These are phyloP conservation scores for Rhimphoctona megacephalus DNA, from an alignment of 2,888 invertebrate genomes.

Conservation along the genomic window DNA sequence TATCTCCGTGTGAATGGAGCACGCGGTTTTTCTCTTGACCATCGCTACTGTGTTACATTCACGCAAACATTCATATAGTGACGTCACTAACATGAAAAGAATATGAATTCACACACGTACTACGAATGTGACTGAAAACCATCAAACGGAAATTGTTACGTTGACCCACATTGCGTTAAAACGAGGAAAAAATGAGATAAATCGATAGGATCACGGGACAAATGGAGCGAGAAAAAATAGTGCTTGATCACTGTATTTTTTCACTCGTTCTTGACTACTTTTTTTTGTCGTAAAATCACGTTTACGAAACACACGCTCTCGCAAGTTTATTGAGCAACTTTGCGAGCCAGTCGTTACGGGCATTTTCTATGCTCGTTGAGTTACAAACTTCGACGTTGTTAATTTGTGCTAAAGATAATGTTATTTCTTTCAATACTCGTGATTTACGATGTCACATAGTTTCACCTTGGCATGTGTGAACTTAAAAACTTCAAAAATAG, in stretches of 20 bases:
- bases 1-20: constrained; percentile 63
- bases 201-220: neutral
- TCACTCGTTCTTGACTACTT: constrained; percentile 44
- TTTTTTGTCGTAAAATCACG: constrained; percentile 44
- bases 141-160: constrained; percentile 66
- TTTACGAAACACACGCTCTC: constrained; percentile 29
- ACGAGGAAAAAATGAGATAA: constrained; percentile 18
- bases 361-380: constrained; percentile 39
- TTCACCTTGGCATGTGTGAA: neutral
- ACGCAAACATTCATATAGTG: neutral
- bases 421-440: constrained; percentile 5
- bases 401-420: constrained; percentile 29
- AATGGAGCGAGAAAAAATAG: constrained; percentile 44
- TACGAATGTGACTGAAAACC: constrained; percentile 56
- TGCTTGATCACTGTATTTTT: constrained; percentile 47
- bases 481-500: neutral
- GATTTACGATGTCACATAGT: neutral
- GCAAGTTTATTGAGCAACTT: constrained; percentile 60
- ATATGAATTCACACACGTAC: constrained; percentile 10
- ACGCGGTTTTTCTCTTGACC: constrained; percentile 55
- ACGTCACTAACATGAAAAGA: neutral
- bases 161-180: constrained; percentile 57
- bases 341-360: constrained; percentile 31
- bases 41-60: constrained; percentile 29
- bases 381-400: constrained; percentile 27